Base-by-base conservation (phyloP, 2,797 vertebrate genomes). In the Acrossocheilus wenchowensis region DNA sequence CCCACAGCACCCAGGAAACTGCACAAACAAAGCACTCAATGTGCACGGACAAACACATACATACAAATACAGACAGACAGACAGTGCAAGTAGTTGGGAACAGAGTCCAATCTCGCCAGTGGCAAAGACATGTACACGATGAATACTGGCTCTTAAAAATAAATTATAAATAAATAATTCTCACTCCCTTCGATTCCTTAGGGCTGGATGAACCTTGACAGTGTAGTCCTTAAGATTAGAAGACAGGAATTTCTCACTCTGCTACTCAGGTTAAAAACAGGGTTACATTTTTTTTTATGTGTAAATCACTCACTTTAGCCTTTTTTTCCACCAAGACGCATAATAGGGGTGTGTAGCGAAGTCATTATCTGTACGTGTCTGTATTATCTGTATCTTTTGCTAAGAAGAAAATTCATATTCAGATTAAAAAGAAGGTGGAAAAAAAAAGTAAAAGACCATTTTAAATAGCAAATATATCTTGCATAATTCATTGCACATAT, bases 81-180 rank as follows among this genome's bases (percentile, higher is more conserved):
- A 71, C 26, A 87, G 52, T 15, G 34, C 34, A 19, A 66, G 39
- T 41, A 66, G 39, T 54, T 71, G 50, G 71, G 39, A 74, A 43
- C 15, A 54, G 74, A 50, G 41, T n/a, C 41, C 84, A 80, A 86
- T 81, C 84, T 88, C 71, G 41, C 64, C 64, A 17, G 2, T 8
- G 64, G 30, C 30, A 66, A 66, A 66, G 14, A 66, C 14, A 34
- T 66, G 30, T 66, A 34, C 12, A 66, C 30, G 4, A 34, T 7
- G 6, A 66, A 66, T 66, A 17, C 2, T 26, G 1, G 26, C 26
- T 14, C 11, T 64, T 64, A 12, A 64, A 26, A 64, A 30, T 64
- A 64, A 60, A 60, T 45, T 11, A 45, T 60, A 60, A 64, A 64
- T 64, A 64, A 64, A 64, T 26, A 30, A 14, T 6, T 64, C 26